Evolutionary conservation across 2,888 invertebrate species (phyloP).

Genomic region (Ischnus inquisitorius): DNA sequence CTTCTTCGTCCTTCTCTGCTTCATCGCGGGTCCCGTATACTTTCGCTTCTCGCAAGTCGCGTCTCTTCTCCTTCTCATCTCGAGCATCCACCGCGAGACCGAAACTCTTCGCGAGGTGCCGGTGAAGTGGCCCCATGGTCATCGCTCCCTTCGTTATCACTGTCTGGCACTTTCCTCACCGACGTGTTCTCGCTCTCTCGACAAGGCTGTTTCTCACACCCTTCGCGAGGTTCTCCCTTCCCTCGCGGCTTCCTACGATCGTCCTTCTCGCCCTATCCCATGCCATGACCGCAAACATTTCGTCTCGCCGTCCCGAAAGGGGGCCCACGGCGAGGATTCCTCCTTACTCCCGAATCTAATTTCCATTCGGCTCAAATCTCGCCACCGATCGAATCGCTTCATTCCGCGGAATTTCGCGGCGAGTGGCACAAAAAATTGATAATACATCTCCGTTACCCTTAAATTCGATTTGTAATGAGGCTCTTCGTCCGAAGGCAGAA

Average conservation of each 20-base stretch:
- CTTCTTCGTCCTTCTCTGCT: constrained; percentile 47
- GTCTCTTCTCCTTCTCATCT: constrained; percentile 34
- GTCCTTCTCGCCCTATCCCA: constrained; percentile 38
- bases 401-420: constrained; percentile 17
- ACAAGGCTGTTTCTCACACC: constrained; percentile 25
- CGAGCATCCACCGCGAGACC: constrained; percentile 26
- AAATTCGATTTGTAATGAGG: too few species aligned
- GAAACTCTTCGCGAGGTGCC: constrained; percentile 42
- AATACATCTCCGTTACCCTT: neutral
- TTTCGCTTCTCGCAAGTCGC: constrained; percentile 35
- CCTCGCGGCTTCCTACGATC: constrained; percentile 19
- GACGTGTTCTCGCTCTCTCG: constrained; percentile 31
- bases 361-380: constrained; percentile 57
- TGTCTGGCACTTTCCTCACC: constrained; percentile 52
- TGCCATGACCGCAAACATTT: constrained; percentile 60
- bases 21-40: constrained; percentile 34
- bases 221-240: constrained; percentile 27
- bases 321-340: neutral
- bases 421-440: neutral
- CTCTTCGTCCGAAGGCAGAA: neutral
- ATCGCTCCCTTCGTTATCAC: constrained; percentile 66
- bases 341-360: constrained; percentile 60
- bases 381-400: constrained; percentile 44
- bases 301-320: constrained; percentile 30
- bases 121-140: constrained; percentile 59